phyloP scores from a whole-genome alignment of 1,140 invertebrate species.

The Diachasmimorpha longicaudata region DNA sequence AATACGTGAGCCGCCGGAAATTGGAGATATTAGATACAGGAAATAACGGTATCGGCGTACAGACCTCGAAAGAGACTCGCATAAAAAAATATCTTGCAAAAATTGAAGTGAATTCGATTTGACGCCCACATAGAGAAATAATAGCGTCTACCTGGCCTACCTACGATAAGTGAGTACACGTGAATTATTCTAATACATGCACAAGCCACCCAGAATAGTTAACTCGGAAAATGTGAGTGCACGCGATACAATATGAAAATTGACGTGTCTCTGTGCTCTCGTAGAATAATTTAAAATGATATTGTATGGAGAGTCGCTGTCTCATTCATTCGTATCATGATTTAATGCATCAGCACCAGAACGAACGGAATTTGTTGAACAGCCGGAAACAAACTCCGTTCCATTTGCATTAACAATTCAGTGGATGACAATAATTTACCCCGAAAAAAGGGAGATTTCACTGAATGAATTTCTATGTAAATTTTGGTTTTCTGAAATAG shows the following conservation, averaged over 20 bases:
- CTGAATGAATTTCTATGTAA: not conserved
- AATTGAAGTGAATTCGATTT: constrained; percentile 15
- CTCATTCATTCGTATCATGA: not conserved
- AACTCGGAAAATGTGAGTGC: not conserved
- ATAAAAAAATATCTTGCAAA: not conserved
- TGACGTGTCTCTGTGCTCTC: not conserved
- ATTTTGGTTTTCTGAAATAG: not conserved
- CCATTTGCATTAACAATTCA: too few relatives aligned
- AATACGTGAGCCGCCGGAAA: too few relatives aligned
- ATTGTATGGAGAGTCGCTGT: not conserved
- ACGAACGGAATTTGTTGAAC: not conserved
- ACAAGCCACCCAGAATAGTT: not conserved
- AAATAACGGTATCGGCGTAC: not conserved
- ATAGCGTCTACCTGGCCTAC: constrained; percentile 8
- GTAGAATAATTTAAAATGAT: not conserved
- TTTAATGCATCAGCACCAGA: not conserved
- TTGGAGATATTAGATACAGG: not conserved
- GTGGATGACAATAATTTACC: too few relatives aligned
- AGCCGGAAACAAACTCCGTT: too few relatives aligned
- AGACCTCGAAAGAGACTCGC: not conserved
- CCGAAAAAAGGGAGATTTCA: too few relatives aligned
- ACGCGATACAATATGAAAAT: constrained; percentile 11
- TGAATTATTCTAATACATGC: constrained; percentile 21
- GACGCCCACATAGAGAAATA: constrained; percentile 5
- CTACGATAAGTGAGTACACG: not conserved